Evolutionary conservation across 2,888 invertebrate genomes (phyloP).

Genomic region (Callosobruchus maculatus): DNA sequence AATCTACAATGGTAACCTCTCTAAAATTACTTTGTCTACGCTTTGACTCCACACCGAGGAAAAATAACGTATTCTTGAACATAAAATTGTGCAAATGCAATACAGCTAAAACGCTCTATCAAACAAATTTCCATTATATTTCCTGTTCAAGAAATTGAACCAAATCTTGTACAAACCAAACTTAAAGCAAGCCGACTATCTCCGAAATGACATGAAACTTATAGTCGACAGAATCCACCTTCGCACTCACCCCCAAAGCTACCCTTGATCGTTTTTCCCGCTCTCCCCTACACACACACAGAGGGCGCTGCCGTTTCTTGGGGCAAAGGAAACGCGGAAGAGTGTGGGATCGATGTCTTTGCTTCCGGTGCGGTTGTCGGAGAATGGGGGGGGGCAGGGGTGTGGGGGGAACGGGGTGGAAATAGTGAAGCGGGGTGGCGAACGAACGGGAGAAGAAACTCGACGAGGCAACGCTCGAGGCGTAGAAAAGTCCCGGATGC

Average conservation of each 20-base stretch:
- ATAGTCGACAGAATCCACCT: background rate
- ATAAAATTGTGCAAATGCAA: too few species aligned
- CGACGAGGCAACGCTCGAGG: background rate
- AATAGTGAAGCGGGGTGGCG: background rate
- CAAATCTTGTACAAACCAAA: too few species aligned
- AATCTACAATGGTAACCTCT: too few species aligned
- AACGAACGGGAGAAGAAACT: background rate
- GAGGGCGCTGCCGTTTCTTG: background rate
- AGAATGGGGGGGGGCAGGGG: background rate
- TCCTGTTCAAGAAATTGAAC: too few species aligned
- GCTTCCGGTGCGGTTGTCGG: constrained; percentile 35
- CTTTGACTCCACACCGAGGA: too few species aligned
- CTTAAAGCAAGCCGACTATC: background rate
- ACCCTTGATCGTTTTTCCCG: background rate
- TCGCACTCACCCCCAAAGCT: background rate
- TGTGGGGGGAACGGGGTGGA: background rate
- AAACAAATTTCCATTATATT: too few species aligned
- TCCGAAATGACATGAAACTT: background rate
- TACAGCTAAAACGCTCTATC: too few species aligned
- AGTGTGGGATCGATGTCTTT: constrained; percentile 34
- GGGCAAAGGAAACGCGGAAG: constrained; percentile 23
- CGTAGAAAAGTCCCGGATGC: background rate
- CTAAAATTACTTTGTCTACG: too few species aligned
- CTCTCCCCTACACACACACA: background rate
- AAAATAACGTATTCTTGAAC: too few species aligned